Percentiles rank a stretch among this genome's conserved stretches.
phyloP scores from a whole-genome alignment of 2,888 invertebrate genomes.

The Acanthosepion esculentum region DNA sequence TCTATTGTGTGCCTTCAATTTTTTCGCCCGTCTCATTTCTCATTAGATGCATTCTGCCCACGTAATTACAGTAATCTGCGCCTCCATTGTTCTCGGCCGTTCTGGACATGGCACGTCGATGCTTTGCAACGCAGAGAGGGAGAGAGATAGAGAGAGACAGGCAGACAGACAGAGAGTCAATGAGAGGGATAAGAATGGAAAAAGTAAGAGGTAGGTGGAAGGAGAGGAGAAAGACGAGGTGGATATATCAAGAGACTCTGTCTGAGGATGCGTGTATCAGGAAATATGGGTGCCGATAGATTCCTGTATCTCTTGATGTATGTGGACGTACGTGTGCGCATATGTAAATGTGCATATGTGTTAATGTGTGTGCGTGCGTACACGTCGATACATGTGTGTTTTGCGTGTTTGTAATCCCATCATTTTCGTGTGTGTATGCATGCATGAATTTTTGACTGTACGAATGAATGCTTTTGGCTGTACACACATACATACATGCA shows the following conservation, averaged over 20 bases:
- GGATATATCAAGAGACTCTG: neutral
- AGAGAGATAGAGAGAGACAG: neutral
- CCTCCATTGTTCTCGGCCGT: neutral
- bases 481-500: neutral
- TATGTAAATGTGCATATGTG: neutral
- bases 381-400: neutral
- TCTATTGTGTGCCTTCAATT: slow-evolving; percentile 23
- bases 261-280: neutral
- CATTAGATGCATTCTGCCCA: slow-evolving; percentile 33
- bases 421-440: neutral
- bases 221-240: neutral
- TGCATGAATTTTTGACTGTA: neutral
- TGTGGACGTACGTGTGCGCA: neutral
- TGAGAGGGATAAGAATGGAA: neutral
- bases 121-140: neutral
- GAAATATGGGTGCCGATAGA: neutral
- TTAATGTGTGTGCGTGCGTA: neutral
- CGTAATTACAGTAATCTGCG: neutral
- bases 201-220: neutral
- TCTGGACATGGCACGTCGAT: slow-evolving; percentile 21
- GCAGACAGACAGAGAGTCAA: neutral
- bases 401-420: too few relatives aligned
- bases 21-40: slow-evolving; percentile 33
- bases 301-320: too few relatives aligned
- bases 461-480: neutral